A percentile compares a stretch with the other conserved stretches of the same genome.
phyloP scores from a whole-genome alignment of 2,113 vertebrate species.

The Campylorhamphus procurvoides region DNA sequence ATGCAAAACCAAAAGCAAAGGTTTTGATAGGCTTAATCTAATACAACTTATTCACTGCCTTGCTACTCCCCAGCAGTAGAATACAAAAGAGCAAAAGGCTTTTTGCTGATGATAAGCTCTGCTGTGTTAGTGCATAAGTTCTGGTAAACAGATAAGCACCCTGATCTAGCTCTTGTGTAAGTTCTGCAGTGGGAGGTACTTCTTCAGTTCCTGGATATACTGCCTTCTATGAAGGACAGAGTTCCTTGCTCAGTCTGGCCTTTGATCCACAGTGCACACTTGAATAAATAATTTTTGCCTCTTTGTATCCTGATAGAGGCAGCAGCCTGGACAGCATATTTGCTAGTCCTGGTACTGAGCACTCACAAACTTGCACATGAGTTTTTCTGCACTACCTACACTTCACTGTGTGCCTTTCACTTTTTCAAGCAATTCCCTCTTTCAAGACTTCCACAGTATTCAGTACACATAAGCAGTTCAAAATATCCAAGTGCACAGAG shows the following conservation, averaged over 20 bases:
- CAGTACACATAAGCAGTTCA: not conserved
- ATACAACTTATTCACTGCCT: not conserved
- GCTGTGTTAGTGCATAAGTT: not conserved
- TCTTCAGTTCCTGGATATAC: not conserved
- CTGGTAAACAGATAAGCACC: not conserved
- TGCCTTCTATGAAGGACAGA: not conserved
- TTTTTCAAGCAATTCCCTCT: not conserved
- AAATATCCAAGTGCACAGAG: not conserved
- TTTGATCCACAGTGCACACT: not conserved
- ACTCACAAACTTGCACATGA: not conserved
- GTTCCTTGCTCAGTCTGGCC: not conserved
- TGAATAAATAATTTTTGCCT: not conserved
- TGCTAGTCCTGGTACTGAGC: not conserved
- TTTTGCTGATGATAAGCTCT: not conserved
- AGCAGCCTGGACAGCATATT: not conserved
- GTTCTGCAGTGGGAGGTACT: not conserved
- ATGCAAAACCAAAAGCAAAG: not conserved
- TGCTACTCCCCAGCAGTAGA: not conserved
- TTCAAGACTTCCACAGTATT: not conserved
- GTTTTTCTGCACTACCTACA: not conserved
- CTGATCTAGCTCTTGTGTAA: not conserved
- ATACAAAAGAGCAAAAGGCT: not conserved
- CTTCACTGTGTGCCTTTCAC: not conserved
- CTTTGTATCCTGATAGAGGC: not conserved
- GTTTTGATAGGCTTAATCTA: not conserved